Conservation (phyloP, 2,888 invertebrate genomes). For the Dolichopus griseipennis region DNA sequence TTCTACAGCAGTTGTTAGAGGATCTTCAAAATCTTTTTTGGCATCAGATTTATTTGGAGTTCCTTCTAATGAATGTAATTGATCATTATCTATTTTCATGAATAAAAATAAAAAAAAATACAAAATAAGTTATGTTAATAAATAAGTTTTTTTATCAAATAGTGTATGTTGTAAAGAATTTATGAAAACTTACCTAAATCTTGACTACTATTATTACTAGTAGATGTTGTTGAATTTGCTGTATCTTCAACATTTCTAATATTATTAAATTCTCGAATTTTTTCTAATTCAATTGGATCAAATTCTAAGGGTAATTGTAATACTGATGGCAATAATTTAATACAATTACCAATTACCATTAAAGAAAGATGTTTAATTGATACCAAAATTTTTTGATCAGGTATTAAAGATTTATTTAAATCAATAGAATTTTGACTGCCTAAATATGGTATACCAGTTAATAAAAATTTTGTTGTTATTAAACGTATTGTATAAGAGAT, state of each 20-base stretch:
- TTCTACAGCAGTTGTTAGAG: neutral
- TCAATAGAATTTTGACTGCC: neutral
- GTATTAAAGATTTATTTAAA: constrained; percentile 43
- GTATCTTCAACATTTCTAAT: neutral
- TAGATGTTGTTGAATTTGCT: neutral
- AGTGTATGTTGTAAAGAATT: no score
- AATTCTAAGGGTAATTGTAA: constrained; percentile 59
- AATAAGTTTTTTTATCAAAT: no score
- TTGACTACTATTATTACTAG: neutral
- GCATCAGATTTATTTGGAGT: neutral
- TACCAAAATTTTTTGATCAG: constrained; percentile 71
- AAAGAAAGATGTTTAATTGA: constrained; percentile 85
- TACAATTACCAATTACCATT: constrained; percentile 65
- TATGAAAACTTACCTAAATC: neutral
- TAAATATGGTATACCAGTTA: constrained; percentile 44
- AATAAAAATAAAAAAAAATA: neutral
- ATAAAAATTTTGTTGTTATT: constrained; percentile 37
- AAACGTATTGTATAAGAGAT: constrained; percentile 39
- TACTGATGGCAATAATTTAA: constrained; percentile 64
- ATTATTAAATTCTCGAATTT: constrained; percentile 7
- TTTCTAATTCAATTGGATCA: constrained; percentile 39
- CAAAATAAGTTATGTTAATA: no score
- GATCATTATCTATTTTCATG: neutral
- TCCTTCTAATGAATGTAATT: neutral
- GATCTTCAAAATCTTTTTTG: neutral